A percentile compares a stretch with the other conserved stretches of the same genome.
Evolutionary conservation across 1,140 invertebrate species (phyloP).

Genomic region (Drosophila leontia): DNA sequence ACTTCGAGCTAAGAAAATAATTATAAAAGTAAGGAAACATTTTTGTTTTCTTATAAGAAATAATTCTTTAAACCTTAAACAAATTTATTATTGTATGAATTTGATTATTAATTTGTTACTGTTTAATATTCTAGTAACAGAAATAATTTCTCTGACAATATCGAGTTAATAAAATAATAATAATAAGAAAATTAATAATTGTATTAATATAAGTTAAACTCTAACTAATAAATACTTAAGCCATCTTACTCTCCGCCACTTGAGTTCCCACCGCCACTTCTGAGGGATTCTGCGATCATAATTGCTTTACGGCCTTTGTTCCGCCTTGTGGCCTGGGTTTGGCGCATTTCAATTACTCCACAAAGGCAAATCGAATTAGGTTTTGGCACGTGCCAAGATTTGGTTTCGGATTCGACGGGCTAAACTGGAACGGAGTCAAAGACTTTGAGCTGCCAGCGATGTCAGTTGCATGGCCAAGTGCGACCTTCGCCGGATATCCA

Average conservation of each 20-base stretch:
- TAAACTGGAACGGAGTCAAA: conserved; percentile 39
- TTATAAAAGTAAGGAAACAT: neutral
- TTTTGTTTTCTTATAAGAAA: neutral
- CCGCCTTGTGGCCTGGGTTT: conserved; percentile 35
- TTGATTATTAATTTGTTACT: neutral
- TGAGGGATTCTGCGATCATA: conserved; percentile 51
- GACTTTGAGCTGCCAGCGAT: conserved; percentile 46
- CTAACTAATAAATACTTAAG: neutral
- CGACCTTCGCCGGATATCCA: conserved; percentile 49
- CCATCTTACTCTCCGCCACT: neutral
- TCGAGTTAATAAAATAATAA: too few relatives aligned
- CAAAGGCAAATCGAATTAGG: conserved; percentile 70
- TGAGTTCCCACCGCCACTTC: neutral
- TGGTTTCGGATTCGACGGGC: conserved; percentile 42
- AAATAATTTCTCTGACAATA: neutral
- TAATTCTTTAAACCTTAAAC: neutral
- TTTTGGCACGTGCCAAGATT: conserved; percentile 66
- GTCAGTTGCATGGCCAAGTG: conserved; percentile 67
- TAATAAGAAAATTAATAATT: too few relatives aligned
- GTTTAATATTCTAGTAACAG: neutral
- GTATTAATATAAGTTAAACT: neutral
- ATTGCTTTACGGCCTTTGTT: conserved; percentile 77
- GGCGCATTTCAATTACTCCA: conserved; percentile 70
- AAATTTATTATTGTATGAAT: neutral
- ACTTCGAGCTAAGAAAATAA: neutral